Percentiles rank a stretch among this genome's conserved stretches.
phyloP scores from a whole-genome alignment of 1,140 invertebrate genomes.

The Chymomyza costata region DNA sequence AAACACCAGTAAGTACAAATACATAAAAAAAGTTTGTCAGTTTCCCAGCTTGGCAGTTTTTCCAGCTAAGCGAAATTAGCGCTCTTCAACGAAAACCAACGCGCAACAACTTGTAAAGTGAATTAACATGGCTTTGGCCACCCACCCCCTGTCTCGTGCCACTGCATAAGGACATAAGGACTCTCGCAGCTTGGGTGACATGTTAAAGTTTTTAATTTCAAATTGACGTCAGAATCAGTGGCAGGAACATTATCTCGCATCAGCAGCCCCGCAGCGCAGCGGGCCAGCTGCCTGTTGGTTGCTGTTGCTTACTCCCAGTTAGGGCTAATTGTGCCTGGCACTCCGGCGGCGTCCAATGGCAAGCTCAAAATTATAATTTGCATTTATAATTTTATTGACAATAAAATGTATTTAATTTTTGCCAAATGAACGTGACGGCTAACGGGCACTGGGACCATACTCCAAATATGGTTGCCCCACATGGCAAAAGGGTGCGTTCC shows the following conservation, averaged over 20 bases:
- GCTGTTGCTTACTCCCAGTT: too few relatives aligned
- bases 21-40: too few relatives aligned
- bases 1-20: too few relatives aligned
- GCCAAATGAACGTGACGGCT: slow-evolving; percentile 24
- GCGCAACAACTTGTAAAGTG: slow-evolving; percentile 70
- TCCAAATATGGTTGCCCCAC: too few relatives aligned
- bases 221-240: slow-evolving; percentile 66
- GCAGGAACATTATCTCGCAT: slow-evolving; percentile 49
- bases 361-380: slow-evolving; percentile 72
- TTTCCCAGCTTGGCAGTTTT: too few relatives aligned
- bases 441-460: too few relatives aligned
- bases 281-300: neutral
- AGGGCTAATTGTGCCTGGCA: slow-evolving; percentile 59
- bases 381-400: slow-evolving; percentile 73
- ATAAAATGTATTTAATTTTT: slow-evolving; percentile 72
- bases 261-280: slow-evolving; percentile 14
- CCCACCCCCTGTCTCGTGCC: neutral
- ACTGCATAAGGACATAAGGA: slow-evolving; percentile 9
- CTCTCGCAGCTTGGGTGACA: slow-evolving; percentile 32
- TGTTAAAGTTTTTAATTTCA: slow-evolving; percentile 68
- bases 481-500: too few relatives aligned
- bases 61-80: slow-evolving; percentile 25
- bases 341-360: slow-evolving; percentile 51
- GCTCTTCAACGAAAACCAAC: slow-evolving; percentile 27
- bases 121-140: slow-evolving; percentile 54